These are phyloP conservation scores for Chiroxiphia lanceolata DNA, from an alignment of 2,797 vertebrate species.

Conservation along the genomic window DNA sequence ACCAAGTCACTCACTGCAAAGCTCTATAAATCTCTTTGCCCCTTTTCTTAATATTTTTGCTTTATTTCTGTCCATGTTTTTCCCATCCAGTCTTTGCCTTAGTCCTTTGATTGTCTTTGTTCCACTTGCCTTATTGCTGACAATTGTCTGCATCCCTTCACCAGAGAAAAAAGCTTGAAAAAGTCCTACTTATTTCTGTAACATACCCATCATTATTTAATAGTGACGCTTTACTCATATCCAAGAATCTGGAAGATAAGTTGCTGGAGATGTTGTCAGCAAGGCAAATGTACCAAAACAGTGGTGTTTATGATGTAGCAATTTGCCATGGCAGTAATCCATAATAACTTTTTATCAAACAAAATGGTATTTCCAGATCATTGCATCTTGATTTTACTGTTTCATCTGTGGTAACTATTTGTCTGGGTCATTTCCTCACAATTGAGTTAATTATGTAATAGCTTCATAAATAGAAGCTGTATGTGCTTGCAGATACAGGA, in stretches of 20 bases:
- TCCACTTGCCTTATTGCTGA: neutral
- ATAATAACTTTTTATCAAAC: neutral
- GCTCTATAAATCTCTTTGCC: neutral
- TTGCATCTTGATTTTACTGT: conserved; percentile 2
- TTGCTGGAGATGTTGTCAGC: neutral
- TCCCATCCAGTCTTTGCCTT: neutral
- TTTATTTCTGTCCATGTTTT: neutral
- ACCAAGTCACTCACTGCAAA: neutral
- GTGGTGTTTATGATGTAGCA: neutral
- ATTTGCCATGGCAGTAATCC: neutral
- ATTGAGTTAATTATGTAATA: conserved; percentile 59
- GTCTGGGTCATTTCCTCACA: conserved; percentile 53
- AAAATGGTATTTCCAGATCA: neutral
- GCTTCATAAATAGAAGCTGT: conserved; percentile 62
- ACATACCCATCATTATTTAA: neutral
- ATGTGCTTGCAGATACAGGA: conserved; percentile 33
- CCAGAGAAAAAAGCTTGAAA: neutral
- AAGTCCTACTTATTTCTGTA: neutral
- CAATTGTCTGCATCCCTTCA: neutral
- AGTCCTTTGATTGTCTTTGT: neutral
- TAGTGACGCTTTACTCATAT: neutral
- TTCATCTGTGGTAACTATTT: conserved; percentile 22
- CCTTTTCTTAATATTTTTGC: neutral
- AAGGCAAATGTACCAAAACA: neutral
- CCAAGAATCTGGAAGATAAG: neutral